Evolutionary conservation across 2,888 invertebrate genomes (phyloP), one percentile per base, ranked within the genome.

Genomic region (Acheta domesticus): DNA sequence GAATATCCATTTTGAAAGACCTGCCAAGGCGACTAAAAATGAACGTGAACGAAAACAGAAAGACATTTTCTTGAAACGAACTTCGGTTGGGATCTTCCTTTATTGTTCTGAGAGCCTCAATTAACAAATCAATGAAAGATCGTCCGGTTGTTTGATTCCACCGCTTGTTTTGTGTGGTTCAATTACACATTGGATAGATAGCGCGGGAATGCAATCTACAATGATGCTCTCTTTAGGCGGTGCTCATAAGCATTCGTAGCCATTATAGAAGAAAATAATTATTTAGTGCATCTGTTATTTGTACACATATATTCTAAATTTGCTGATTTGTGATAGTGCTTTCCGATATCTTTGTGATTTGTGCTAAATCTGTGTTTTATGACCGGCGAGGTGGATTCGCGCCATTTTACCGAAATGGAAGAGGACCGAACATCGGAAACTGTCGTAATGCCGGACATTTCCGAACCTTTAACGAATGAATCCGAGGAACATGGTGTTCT

Each of bases 381-480:
- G 76, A 79, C 14, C 48, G 48, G 49, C 75, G 62, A 74, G 49
- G 76, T 50, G 48, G 23, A 77, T 81, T 81, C 80, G 80, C 80
- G 80, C 80, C 80, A 79, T 78, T 79, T 49, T 75, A 74, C 79
- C 76, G 79, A 78, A 79, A 87, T 87, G 87, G 87, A 87, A 84
- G 86, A 86, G 85, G 85, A 85, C 84, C 87, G 86, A 85, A 86
- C 86, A 86, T 88, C 88, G 88, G 87, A 87, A 86, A 79, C 82
- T 78, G 82, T 82, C 82, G 87, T 87, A 84, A 85, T 88, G 87
- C 87, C 88, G 89, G 88, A 87, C 88, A 88, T 88, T 86, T 86
- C 88, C 88, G 87, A 87, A 87, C 86, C 87, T 84, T 85, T 87
- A 85, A 85, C 87, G 88, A 87, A 86, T 84, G 87, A 87, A 84